Evolutionary conservation across 2,888 invertebrate species (phyloP), one percentile per base, ranked within the genome.

Genomic region (Copidosoma aretas): DNA sequence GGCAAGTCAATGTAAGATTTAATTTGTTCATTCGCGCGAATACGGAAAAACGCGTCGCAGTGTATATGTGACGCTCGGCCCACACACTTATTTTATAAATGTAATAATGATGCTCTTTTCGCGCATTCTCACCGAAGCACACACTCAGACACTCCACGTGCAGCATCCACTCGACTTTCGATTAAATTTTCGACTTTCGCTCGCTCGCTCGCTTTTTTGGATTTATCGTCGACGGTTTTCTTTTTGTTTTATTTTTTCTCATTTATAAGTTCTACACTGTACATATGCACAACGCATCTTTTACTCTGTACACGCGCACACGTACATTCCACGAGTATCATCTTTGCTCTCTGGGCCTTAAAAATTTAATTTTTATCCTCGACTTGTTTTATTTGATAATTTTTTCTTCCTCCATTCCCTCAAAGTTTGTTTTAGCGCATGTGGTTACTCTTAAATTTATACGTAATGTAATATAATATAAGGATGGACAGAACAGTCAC

Each of bases 271-370:
- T 81, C 79, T 82, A 83, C 75, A 80, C 83, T 83, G 83, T 83
- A 83, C 82, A 83, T 82, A 82, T 82, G 81, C 82, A 82, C 83
- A 83, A 81, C 80, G 81, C 82, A 82, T 81, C 82, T 82, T 82
- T 82, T 82, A 82, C 81, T 82, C 83, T 82, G 81, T 83, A 82
- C 82, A 83, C 77, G 82, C 77, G 78, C 82, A 82, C 77, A 80
- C 65, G 64, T 58, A 41, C 17, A 15, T 14, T 67, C 51, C 60
- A 67, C 71, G 63, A 71, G 67, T 71, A 71, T 69, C 60, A 32
- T 67, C 56, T 59, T 67, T 64, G 57, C 71, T 67, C 71, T 71
- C 32, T 32, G 32, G 32, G 68, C 61, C 65, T 68, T 71, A 68
- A 32, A 68, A 67, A 67, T 67, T 64, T 63, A 60, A 10, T 41